These are phyloP conservation scores for Drosophila austrosaltans DNA, from an alignment of 2,888 invertebrate species.

Conservation along the genomic window DNA sequence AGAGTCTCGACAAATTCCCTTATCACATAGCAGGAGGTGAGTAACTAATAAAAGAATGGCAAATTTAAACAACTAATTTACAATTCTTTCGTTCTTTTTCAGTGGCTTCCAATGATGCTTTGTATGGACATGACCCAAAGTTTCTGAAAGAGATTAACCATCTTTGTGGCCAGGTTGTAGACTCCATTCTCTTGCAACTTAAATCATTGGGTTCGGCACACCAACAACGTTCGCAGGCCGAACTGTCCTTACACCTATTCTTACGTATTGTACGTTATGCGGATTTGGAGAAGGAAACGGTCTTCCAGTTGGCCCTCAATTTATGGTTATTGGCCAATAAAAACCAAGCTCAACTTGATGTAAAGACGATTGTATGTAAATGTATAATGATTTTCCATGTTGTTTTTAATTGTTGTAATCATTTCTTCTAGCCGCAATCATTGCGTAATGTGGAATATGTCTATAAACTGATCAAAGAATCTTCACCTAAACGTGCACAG, in stretches of 20 bases:
- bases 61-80: not conserved
- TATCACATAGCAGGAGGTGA: constrained; percentile 92
- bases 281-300: constrained; percentile 86
- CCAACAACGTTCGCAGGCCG: constrained; percentile 88
- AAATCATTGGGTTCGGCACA: constrained; percentile 88
- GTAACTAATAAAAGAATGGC: not conserved
- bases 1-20: constrained; percentile 92
- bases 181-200: constrained; percentile 89
- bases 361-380: constrained; percentile 82
- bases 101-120: constrained; percentile 96
- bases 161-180: constrained; percentile 90
- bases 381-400: not conserved
- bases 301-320: constrained; percentile 89
- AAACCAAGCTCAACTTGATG: constrained; percentile 85
- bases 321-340: constrained; percentile 92
- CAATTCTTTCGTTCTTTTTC: not conserved
- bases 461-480: constrained; percentile 65
- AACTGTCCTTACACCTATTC: constrained; percentile 90
- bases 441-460: constrained; percentile 72
- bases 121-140: constrained; percentile 95
- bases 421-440: constrained; percentile 62
- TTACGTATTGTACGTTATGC: constrained; percentile 87
- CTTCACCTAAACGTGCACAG: constrained; percentile 61
- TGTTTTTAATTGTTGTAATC: too few species aligned
- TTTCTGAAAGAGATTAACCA: constrained; percentile 92